Percentiles rank a stretch among this genome's conserved stretches.
Evolutionary conservation across 1,140 invertebrate species (phyloP).

Genomic region (Polypedilum pembai): DNA sequence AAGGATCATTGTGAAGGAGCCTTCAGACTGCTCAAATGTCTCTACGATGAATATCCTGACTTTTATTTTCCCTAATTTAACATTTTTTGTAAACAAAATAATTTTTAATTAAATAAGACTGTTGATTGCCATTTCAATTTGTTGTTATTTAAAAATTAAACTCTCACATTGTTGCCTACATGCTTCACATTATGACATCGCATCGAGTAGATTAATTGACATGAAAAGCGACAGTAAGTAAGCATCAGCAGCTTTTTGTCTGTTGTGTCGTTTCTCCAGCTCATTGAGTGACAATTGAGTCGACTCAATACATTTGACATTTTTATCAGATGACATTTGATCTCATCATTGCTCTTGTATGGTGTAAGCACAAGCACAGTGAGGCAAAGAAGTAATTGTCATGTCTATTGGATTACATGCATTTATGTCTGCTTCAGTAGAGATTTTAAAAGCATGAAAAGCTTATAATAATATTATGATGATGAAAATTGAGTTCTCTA

Average conservation of each 20-base stretch:
- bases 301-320: neutral
- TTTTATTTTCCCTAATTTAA: neutral
- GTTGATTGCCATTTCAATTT: no score
- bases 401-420: neutral
- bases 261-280: neutral
- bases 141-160: no score
- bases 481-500: no score
- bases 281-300: neutral
- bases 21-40: neutral
- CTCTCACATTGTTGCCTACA: no score
- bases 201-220: neutral
- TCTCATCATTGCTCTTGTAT: slow-evolving; percentile 1
- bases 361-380: neutral
- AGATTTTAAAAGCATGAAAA: neutral
- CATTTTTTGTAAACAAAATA: no score
- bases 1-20: slow-evolving; percentile 21
- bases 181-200: neutral
- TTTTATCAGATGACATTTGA: slow-evolving; percentile 2
- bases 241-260: neutral
- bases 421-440: neutral
- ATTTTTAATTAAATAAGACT: no score
- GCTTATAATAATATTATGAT: no score
- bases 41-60: neutral
- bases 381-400: neutral
- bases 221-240: slow-evolving; percentile 2